Evolutionary conservation across 2,113 vertebrate genomes (phyloP).

Genomic region (Paratilapia polleni): DNA sequence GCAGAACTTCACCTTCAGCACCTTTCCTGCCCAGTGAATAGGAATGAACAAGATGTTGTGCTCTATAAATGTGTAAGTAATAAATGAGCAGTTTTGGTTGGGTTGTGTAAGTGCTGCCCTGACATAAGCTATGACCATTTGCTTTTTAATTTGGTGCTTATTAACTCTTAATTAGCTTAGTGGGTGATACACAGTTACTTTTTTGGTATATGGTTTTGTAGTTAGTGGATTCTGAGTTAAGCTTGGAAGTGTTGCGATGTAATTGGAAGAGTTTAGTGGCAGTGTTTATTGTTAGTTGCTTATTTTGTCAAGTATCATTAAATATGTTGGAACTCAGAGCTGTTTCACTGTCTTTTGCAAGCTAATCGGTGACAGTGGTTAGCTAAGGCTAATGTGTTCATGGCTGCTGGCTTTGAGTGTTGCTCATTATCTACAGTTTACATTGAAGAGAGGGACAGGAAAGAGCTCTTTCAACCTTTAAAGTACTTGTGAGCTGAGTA

Average conservation of each 20-base stretch:
- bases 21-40: background rate
- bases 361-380: background rate
- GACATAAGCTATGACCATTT: background rate
- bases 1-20: background rate
- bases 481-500: background rate
- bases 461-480: background rate
- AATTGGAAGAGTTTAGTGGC: background rate
- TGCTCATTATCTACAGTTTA: background rate
- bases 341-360: background rate
- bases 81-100: background rate
- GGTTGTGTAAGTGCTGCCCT: background rate
- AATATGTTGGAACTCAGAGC: background rate
- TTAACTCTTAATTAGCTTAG: background rate
- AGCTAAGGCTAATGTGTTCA: background rate
- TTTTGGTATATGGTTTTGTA: background rate
- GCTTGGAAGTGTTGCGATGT: background rate
- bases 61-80: background rate
- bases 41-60: background rate
- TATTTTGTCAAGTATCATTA: background rate
- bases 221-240: background rate
- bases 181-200: background rate
- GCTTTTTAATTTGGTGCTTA: background rate
- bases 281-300: background rate
- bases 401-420: background rate
- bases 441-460: background rate